These are phyloP conservation scores for Plutella xylostella DNA, from an alignment of 2,888 invertebrate genomes.

Conservation along the genomic window DNA sequence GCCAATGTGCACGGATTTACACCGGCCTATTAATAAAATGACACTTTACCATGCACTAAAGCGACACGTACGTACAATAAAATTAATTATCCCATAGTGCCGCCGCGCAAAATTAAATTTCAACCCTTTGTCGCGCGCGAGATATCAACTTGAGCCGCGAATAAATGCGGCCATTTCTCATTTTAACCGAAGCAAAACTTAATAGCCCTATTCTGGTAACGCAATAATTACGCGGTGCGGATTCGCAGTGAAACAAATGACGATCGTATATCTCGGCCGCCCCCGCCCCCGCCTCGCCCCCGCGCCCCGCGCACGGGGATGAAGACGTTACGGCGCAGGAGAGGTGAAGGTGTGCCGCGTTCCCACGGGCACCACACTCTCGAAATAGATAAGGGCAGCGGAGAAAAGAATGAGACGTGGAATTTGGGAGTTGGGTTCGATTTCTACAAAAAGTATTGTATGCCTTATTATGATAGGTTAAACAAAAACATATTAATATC, in stretches of 20 bases:
- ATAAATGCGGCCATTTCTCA: conserved; percentile 65
- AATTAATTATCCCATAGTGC: conserved; percentile 55
- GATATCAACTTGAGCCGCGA: conserved; percentile 61
- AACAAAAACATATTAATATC: no score
- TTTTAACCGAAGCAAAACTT: conserved; percentile 65
- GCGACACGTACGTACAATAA: no score
- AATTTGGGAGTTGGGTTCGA: no score
- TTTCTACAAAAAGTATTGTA: no score
- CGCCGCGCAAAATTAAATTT: conserved; percentile 60
- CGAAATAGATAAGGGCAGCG: conserved; percentile 37
- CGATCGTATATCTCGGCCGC: conserved; percentile 63
- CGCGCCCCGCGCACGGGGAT: conserved; percentile 30
- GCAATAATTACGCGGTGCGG: conserved; percentile 65
- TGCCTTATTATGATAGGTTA: no score
- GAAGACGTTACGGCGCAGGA: conserved; percentile 53
- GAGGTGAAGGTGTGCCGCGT: conserved; percentile 37
- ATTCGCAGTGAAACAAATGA: conserved; percentile 65
- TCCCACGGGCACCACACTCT: conserved; percentile 50
- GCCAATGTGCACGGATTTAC: no score
- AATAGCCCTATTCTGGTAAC: conserved; percentile 64
- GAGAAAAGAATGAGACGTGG: not conserved
- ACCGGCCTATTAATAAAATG: not conserved
- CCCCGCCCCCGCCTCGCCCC: conserved; percentile 66
- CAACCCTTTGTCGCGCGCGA: conserved; percentile 42
- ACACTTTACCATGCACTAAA: no score